phyloP scores from a whole-genome alignment of 2,113 vertebrate species.

The Fulmarus glacialis region DNA sequence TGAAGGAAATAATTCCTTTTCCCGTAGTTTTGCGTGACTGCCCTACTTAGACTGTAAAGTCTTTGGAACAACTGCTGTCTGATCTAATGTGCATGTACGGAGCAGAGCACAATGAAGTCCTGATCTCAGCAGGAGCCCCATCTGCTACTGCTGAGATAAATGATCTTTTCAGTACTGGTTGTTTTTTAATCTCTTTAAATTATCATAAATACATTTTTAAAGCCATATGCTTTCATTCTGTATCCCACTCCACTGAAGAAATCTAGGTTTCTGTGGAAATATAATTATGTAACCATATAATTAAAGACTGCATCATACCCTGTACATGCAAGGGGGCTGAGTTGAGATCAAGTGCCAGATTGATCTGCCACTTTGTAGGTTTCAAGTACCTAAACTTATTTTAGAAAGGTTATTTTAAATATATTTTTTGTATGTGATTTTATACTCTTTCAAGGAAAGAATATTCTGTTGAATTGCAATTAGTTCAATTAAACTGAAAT shows the following conservation, averaged over 20 bases:
- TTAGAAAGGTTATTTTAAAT: background rate
- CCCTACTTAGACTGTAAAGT: conserved; percentile 51
- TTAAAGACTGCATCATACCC: conserved; percentile 39
- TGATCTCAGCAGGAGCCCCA: conserved; percentile 66
- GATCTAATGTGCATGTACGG: conserved; percentile 44
- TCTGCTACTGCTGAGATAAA: conserved; percentile 70
- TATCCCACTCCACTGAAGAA: conserved; percentile 39
- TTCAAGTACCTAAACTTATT: conserved; percentile 23
- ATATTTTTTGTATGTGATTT: background rate
- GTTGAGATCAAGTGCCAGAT: conserved; percentile 17
- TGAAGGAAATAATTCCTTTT: conserved; percentile 35
- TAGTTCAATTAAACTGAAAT: background rate
- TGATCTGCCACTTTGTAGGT: conserved; percentile 9
- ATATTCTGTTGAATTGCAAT: background rate
- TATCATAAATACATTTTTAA: conserved; percentile 71
- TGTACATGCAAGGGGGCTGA: background rate
- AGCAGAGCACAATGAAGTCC: conserved; percentile 63
- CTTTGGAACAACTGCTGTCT: conserved; percentile 57
- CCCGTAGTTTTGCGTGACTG: conserved; percentile 9
- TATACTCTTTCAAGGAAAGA: background rate
- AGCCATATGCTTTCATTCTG: conserved; percentile 66
- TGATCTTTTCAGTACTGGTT: conserved; percentile 67
- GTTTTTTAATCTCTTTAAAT: conserved; percentile 70
- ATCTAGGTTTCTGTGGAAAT: conserved; percentile 53
- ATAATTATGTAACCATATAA: conserved; percentile 57